Evolutionary conservation across 2,797 vertebrate genomes (phyloP).

Genomic region (Danio albolineatus): DNA sequence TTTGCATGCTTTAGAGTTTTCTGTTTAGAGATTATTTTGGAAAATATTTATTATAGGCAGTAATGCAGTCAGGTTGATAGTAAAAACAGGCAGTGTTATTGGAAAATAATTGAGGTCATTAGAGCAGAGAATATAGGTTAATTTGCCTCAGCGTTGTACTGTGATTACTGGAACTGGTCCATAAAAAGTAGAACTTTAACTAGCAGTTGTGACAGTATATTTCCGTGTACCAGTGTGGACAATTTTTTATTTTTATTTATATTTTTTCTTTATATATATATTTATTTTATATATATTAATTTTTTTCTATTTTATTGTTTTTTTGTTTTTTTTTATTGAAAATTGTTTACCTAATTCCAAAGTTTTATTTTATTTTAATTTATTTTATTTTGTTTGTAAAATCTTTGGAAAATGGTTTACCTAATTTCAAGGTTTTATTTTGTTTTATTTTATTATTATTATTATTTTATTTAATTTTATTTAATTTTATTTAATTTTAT

Average conservation of each 20-base stretch:
- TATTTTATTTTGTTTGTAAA: no score
- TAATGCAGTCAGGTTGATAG: background rate
- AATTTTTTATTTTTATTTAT: slow-evolving; percentile 9
- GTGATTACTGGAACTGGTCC: background rate
- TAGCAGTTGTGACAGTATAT: background rate
- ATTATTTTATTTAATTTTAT: no score
- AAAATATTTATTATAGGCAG: background rate
- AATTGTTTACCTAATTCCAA: slow-evolving; percentile 43
- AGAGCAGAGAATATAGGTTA: background rate
- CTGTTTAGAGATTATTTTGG: slow-evolving; percentile 18
- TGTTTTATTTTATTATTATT: no score
- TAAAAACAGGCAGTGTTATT: background rate
- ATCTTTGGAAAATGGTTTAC: no score
- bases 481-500: no score
- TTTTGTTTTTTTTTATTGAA: slow-evolving; percentile 3
- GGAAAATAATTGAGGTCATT: background rate
- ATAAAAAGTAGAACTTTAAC: slow-evolving; percentile 24
- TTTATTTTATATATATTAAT: no score
- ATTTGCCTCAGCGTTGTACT: background rate
- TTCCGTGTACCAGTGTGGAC: background rate
- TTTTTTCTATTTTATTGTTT: no score
- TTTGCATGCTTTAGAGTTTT: slow-evolving; percentile 22
- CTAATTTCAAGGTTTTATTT: no score
- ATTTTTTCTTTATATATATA: no score
- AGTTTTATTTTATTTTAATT: no score